phyloP scores from a whole-genome alignment of 35 echinoderm and acorn worm species.

The Heliocidaris tuberculata region DNA sequence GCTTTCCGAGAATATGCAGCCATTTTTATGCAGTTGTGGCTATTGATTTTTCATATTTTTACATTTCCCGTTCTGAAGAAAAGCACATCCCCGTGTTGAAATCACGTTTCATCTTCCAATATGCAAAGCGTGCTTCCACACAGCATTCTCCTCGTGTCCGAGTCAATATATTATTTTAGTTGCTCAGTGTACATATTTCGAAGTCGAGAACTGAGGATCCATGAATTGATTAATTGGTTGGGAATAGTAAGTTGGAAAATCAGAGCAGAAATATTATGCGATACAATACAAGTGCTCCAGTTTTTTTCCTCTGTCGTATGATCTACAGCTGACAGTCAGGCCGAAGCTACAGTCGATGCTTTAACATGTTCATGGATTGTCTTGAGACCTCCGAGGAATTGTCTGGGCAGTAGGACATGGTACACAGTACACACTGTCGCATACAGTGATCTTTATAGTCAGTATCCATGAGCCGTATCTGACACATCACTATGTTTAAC shows the following conservation, averaged over 20 bases:
- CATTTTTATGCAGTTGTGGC: background rate
- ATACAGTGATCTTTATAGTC: no score
- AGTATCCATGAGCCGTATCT: no score
- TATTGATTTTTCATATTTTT: background rate
- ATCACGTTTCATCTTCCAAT: background rate
- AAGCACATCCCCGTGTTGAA: background rate
- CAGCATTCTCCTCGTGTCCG: background rate
- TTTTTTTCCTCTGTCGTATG: no score
- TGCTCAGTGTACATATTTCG: background rate
- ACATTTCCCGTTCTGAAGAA: background rate
- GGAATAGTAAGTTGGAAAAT: background rate
- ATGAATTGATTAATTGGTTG: background rate
- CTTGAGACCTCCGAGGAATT: no score
- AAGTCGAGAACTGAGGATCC: background rate
- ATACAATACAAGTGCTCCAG: background rate
- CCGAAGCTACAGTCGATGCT: no score
- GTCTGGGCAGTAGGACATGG: no score
- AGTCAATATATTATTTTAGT: background rate
- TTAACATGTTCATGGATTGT: no score
- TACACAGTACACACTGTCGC: no score
- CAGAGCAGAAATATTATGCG: background rate
- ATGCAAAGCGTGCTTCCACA: background rate
- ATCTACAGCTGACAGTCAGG: no score
- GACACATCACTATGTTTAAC: no score
- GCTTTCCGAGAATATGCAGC: background rate